Conservation (phyloP, 2,888 invertebrate genomes). For the Melitaea athalia region DNA sequence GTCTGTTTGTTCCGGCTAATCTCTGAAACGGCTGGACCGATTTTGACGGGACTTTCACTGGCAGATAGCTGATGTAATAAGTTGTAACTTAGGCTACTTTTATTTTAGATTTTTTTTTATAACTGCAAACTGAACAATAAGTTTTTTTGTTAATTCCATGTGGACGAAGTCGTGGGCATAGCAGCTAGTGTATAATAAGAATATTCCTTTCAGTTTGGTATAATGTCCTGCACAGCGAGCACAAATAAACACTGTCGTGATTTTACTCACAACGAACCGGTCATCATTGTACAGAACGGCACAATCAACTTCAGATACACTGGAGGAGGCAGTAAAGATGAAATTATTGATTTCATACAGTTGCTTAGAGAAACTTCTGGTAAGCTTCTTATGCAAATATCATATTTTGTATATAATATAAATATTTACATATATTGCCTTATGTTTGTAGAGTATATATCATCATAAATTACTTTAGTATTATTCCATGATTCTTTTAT, state of each 20-base stretch:
- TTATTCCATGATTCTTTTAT: background rate
- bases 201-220: slow-evolving; percentile 60
- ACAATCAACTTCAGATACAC: slow-evolving; percentile 49
- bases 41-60: too few species aligned
- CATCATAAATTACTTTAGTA: too few species aligned
- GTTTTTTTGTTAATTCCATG: too few species aligned
- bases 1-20: too few species aligned
- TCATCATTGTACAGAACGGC: slow-evolving; percentile 55
- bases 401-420: background rate
- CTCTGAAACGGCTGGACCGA: too few species aligned
- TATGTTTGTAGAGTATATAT: too few species aligned
- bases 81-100: too few species aligned
- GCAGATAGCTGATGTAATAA: too few species aligned
- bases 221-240: slow-evolving; percentile 56
- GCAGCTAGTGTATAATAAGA: too few species aligned
- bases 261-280: slow-evolving; percentile 51
- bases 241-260: slow-evolving; percentile 57
- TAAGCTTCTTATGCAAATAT: slow-evolving; percentile 10
- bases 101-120: too few species aligned
- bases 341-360: slow-evolving; percentile 59
- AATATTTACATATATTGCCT: background rate
- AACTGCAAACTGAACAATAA: too few species aligned
- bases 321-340: slow-evolving; percentile 50
- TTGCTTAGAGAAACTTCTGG: slow-evolving; percentile 52
- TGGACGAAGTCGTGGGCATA: too few species aligned